Evolutionary conservation across 2,113 vertebrate species (phyloP).

Genomic region (Thalassarche chlororhynchos): DNA sequence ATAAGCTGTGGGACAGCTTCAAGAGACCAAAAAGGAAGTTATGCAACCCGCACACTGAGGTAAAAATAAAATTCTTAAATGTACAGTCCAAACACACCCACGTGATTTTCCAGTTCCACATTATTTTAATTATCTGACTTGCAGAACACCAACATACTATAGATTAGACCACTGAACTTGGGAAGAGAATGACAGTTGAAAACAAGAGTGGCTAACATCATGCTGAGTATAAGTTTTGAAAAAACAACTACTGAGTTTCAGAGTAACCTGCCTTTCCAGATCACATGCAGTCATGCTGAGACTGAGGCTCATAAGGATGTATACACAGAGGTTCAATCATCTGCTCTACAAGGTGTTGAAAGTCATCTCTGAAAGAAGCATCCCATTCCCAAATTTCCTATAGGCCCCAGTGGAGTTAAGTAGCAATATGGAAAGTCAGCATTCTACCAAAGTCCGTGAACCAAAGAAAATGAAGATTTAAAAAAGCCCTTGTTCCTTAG

Average conservation of each 20-base stretch:
- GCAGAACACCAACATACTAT: background rate
- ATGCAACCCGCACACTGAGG: background rate
- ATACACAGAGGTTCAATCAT: background rate
- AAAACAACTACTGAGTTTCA: background rate
- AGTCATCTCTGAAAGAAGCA: background rate
- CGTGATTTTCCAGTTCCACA: background rate
- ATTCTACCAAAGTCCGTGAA: background rate
- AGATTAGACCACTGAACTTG: background rate
- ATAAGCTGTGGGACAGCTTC: background rate
- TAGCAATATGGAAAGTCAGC: background rate
- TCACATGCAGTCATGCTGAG: background rate
- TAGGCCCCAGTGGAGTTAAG: background rate
- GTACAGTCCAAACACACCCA: background rate
- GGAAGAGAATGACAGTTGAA: background rate
- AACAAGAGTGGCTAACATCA: background rate
- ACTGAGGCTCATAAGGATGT: background rate
- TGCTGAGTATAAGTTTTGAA: background rate
- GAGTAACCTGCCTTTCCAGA: background rate
- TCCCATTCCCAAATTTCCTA: background rate
- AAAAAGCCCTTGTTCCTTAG: background rate
- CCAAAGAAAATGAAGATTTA: background rate
- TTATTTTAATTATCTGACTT: conserved; percentile 32
- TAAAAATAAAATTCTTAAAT: background rate
- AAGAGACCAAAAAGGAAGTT: background rate
- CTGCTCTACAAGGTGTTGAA: background rate